A percentile compares a stretch with the other conserved stretches of the same genome.
phyloP scores from a whole-genome alignment of 2,888 invertebrate genomes.

The Cyclophora punctaria region DNA sequence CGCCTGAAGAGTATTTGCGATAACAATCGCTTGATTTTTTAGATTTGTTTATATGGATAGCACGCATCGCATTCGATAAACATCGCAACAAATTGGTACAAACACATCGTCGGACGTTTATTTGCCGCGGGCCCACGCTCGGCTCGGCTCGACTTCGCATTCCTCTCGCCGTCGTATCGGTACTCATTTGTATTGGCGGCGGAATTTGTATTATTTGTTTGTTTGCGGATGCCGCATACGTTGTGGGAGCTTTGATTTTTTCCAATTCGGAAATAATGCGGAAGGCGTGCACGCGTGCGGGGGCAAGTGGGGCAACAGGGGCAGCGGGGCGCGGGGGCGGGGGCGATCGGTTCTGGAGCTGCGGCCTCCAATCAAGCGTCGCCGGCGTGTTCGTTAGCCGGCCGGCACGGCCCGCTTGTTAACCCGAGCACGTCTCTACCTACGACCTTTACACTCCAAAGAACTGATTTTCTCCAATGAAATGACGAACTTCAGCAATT shows the following conservation, averaged over 20 bases:
- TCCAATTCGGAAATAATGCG: constrained; percentile 70
- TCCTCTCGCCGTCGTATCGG: constrained; percentile 61
- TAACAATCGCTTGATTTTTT: constrained; percentile 11
- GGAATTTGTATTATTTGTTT: constrained; percentile 70
- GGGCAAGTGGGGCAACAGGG: too few species aligned
- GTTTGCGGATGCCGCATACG: constrained; percentile 67
- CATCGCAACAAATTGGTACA: constrained; percentile 67
- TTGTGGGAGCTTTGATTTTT: constrained; percentile 69
- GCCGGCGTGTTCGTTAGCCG: constrained; percentile 47
- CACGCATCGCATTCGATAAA: constrained; percentile 65
- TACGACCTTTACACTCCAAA: constrained; percentile 65
- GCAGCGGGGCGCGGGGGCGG: constrained; percentile 27
- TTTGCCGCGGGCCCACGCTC: constrained; percentile 65
- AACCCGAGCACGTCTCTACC: constrained; percentile 63
- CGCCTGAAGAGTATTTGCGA: constrained; percentile 2
- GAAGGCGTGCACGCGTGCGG: constrained; percentile 32
- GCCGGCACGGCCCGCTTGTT: constrained; percentile 51
- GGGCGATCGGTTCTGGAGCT: constrained; percentile 49
- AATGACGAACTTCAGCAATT: constrained; percentile 54
- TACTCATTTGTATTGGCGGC: constrained; percentile 71
- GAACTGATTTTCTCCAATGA: constrained; percentile 65
- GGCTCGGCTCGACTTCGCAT: constrained; percentile 57
- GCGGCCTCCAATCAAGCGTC: constrained; percentile 53
- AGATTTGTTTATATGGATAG: constrained; percentile 49
- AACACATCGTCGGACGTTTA: constrained; percentile 69